Evolutionary conservation across 2,797 vertebrate genomes (phyloP), one percentile per base, ranked within the genome.

Genomic region (Smutsia temminckii): DNA sequence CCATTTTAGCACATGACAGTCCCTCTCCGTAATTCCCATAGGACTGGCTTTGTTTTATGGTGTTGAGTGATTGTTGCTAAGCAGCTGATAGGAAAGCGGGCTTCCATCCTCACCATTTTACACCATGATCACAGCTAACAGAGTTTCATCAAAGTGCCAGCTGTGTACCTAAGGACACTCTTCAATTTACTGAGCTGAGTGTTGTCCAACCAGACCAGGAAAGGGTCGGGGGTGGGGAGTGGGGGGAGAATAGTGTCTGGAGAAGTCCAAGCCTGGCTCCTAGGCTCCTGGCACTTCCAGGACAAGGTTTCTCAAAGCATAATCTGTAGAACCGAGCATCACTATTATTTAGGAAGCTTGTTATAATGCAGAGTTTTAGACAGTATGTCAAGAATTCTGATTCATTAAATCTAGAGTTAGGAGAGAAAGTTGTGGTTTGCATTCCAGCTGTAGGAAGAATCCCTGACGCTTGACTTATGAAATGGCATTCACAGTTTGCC

Each of bases 11-110:
- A 61, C 34, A 40, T 53, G 53, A n/a, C 40, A 59, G 5, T 55
- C 25, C 1, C 7, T 9, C 6, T 85, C 12, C 59, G 77, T 89
- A 64, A 68, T 55, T 77, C 83, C 66, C 89, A 93, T 27, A 63
- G 29, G 46, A 42, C 64, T 93, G 79, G 40, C 79, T 91, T 91
- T 88, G 55, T 89, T 93, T 68, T 29, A 27, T 13, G 49, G 61
- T 14, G 13, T 12, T 71, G 49, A 91, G 21, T 49, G 64, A 89
- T 59, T 91, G 21, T 49, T 93, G 83, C 79, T 89, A 72, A 94
- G 91, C 37, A 86, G 89, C 87, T 93, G n/a, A 91, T 7, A 93
- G 64, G 42, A 66, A 95, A 91, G 61, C 46, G 89, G 84, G 94
- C 85, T 71, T 69, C 63, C 34, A 66, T 71, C 71, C 42, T 57